phyloP scores from a whole-genome alignment of 2,113 vertebrate genomes.

The Sylvia atricapilla region DNA sequence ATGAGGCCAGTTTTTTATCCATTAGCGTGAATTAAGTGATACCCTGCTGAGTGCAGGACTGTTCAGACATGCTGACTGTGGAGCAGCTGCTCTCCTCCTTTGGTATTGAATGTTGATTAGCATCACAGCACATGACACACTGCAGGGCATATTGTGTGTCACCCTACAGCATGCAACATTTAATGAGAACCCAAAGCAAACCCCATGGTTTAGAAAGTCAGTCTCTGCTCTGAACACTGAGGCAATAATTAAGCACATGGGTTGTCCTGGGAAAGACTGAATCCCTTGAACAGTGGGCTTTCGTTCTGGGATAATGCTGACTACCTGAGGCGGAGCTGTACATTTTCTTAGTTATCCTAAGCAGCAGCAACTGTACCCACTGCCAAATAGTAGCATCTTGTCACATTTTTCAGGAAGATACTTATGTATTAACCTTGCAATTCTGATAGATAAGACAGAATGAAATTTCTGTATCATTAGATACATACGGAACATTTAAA shows the following conservation, averaged over 20 bases:
- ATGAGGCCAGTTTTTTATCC: conserved; percentile 3
- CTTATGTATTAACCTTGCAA: background rate
- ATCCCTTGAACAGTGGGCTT: background rate
- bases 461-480: background rate
- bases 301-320: background rate
- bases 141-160: conserved; percentile 36
- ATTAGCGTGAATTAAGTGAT: background rate
- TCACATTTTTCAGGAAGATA: background rate
- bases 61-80: conserved; percentile 35
- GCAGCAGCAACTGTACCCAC: background rate
- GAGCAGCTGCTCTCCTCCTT: conserved; percentile 56
- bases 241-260: background rate
- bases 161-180: background rate
- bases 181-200: conserved; percentile 41
- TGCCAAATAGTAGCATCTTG: background rate
- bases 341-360: background rate
- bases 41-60: conserved; percentile 30
- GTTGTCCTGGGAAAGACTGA: background rate
- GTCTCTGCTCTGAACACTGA: background rate
- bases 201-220: background rate
- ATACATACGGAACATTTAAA: background rate
- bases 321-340: background rate
- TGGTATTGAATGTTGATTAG: conserved; percentile 44
- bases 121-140: background rate
- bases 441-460: background rate